phyloP scores from a whole-genome alignment of 2,113 vertebrate genomes.

The Barnardius zonarius region DNA sequence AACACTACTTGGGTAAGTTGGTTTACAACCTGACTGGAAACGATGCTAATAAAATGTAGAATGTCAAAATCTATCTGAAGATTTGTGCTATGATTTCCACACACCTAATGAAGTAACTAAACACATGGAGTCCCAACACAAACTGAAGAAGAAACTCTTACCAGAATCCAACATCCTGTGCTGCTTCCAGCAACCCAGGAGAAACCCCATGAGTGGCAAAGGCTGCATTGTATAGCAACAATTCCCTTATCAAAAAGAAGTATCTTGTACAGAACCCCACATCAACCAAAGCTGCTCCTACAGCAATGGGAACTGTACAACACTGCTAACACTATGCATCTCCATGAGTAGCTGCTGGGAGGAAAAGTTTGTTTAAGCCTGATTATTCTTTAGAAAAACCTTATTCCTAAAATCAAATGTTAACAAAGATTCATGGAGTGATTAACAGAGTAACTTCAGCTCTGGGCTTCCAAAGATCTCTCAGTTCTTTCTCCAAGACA shows the following conservation, averaged over 20 bases:
- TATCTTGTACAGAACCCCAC: background rate
- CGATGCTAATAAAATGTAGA: background rate
- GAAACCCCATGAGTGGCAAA: background rate
- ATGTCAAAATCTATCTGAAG: background rate
- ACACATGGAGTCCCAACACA: background rate
- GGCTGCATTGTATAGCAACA: background rate
- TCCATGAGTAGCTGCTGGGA: background rate
- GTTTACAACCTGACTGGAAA: background rate
- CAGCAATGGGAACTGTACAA: background rate
- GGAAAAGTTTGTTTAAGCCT: background rate
- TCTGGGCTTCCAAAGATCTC: background rate
- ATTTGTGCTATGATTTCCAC: background rate
- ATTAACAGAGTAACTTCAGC: background rate
- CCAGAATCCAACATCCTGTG: background rate
- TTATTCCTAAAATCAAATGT: conserved; percentile 9
- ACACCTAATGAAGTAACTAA: background rate
- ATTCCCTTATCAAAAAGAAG: background rate
- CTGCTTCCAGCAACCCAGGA: background rate
- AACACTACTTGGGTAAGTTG: background rate
- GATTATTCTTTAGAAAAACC: background rate
- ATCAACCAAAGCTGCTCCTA: background rate
- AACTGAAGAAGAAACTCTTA: background rate
- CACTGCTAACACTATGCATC: background rate
- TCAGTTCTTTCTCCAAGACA: background rate
- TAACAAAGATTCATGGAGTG: conserved; percentile 21